These are phyloP conservation scores for Drosophila gaucha DNA, from an alignment of 2,888 invertebrate species.

Conservation along the genomic window DNA sequence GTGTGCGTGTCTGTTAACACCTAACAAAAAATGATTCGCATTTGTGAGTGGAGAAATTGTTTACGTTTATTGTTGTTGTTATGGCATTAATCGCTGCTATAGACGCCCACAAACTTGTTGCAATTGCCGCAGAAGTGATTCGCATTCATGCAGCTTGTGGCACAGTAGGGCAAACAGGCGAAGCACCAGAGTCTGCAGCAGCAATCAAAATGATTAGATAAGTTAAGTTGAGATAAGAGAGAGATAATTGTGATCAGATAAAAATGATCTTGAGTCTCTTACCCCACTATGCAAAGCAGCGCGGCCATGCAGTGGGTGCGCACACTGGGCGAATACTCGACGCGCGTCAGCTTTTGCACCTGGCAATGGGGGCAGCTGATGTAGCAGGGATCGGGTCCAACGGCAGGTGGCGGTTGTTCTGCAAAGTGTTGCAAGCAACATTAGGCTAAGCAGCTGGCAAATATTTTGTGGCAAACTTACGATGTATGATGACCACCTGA, in stretches of 20 bases:
- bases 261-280: constrained; percentile 50
- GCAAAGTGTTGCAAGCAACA: not conserved
- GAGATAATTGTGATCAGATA: too few relatives aligned
- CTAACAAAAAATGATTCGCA: constrained; percentile 41
- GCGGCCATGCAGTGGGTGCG: constrained; percentile 82
- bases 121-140: constrained; percentile 87
- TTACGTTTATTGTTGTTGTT: constrained; percentile 31
- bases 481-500: constrained; percentile 81
- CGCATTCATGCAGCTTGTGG: constrained; percentile 86
- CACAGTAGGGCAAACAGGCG: constrained; percentile 86
- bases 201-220: constrained; percentile 50
- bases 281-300: constrained; percentile 82
- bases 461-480: constrained; percentile 55
- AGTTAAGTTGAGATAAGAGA: not conserved
- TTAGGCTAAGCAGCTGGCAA: too few relatives aligned
- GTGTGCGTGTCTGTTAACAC: constrained; percentile 27
- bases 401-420: constrained; percentile 69
- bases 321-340: constrained; percentile 80
- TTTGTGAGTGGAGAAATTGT: constrained; percentile 16
- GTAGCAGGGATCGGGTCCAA: constrained; percentile 79
- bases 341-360: constrained; percentile 77
- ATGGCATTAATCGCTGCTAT: constrained; percentile 59
- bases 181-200: constrained; percentile 85
- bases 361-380: constrained; percentile 82
- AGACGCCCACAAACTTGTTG: constrained; percentile 86